Evolutionary conservation across 2,888 invertebrate species (phyloP).

Genomic region (Chloroclystis v-ata): DNA sequence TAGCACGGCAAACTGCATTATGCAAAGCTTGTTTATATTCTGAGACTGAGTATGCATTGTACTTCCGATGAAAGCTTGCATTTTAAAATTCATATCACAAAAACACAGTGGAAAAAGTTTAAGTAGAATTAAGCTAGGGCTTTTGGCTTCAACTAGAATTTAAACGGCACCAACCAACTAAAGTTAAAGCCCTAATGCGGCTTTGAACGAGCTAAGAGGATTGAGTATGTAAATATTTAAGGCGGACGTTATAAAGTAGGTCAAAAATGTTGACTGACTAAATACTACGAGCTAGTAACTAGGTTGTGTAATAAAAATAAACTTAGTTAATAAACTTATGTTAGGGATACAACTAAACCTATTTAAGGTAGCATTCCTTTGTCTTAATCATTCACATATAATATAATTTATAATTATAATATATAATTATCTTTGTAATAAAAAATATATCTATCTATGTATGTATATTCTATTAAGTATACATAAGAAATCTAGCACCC

Average conservation of each 20-base stretch:
- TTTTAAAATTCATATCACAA: neutral
- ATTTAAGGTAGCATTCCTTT: no score
- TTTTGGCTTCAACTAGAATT: neutral
- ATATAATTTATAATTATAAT: no score
- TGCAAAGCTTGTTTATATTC: conserved; percentile 16
- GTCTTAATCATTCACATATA: no score
- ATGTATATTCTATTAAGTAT: no score
- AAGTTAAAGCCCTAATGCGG: neutral
- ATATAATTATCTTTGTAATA: no score
- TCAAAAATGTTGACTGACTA: conserved; percentile 1
- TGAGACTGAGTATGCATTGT: conserved; percentile 1
- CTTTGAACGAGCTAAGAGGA: conserved; percentile 1
- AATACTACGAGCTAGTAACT: neutral
- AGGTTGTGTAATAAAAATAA: neutral
- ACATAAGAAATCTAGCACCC: no score
- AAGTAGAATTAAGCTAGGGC: neutral
- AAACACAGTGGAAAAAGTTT: neutral
- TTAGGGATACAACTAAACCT: no score
- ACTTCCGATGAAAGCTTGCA: neutral
- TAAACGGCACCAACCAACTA: neutral
- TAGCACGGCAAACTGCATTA: conserved; percentile 25
- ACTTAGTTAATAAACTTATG: no score
- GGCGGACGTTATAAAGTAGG: neutral
- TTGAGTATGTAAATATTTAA: conserved; percentile 3
- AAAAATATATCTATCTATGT: no score